phyloP scores from a whole-genome alignment of 2,113 vertebrate species.

The Meles meles region DNA sequence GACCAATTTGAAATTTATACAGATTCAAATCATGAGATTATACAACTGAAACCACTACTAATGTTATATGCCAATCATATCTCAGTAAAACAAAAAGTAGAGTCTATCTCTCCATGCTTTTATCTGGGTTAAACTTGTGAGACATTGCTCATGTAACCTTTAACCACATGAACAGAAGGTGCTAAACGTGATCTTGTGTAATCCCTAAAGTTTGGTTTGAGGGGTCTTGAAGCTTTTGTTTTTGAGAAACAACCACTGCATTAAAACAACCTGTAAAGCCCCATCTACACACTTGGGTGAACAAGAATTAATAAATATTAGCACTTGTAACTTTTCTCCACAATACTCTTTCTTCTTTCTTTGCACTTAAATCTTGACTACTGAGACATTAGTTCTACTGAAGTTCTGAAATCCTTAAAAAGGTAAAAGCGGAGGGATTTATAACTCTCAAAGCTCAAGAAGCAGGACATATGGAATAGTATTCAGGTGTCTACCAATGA shows the following conservation, averaged over 20 bases:
- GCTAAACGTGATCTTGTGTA: background rate
- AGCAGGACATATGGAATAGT: background rate
- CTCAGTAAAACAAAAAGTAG: background rate
- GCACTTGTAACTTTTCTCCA: background rate
- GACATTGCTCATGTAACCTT: background rate
- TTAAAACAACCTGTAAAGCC: background rate
- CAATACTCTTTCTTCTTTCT: background rate
- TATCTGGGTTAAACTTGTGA: background rate
- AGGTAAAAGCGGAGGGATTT: background rate
- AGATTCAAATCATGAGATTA: background rate
- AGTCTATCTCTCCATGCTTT: background rate
- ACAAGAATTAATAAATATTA: background rate
- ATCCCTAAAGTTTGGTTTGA: background rate
- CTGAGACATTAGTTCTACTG: background rate
- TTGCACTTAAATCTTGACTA: background rate
- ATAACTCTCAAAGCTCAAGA: too few species aligned
- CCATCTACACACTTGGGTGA: background rate
- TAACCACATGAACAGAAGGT: background rate
- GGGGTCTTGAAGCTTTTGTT: background rate
- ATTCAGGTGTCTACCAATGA: background rate
- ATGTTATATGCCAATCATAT: background rate
- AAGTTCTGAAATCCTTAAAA: background rate
- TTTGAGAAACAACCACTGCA: background rate
- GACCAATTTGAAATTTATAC: background rate
- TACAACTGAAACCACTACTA: background rate